Conservation (phyloP, 2,113 vertebrate species). For the Daubentonia madagascariensis region DNA sequence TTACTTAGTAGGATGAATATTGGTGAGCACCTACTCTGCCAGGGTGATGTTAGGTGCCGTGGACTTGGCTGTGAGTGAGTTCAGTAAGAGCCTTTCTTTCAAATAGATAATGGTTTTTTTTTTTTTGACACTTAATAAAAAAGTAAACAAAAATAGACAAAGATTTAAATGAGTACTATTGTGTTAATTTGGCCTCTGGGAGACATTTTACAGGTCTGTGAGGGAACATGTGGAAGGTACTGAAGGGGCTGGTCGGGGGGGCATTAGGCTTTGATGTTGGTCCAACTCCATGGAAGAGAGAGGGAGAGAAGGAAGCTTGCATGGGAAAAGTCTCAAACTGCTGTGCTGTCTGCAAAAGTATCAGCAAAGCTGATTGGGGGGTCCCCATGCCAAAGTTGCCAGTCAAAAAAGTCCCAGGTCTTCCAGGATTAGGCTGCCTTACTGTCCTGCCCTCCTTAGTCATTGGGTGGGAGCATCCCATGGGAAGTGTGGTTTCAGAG, state of each 20-base stretch:
- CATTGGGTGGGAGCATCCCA: not conserved
- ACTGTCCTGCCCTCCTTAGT: not conserved
- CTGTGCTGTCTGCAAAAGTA: not conserved
- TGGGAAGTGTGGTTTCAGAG: not conserved
- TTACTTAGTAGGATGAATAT: not conserved
- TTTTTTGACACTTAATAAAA: not conserved
- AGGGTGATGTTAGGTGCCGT: too few relatives aligned
- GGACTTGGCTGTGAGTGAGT: not conserved
- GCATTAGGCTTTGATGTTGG: not conserved
- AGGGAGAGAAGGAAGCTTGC: not conserved
- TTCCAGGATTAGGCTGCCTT: not conserved
- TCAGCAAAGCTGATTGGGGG: not conserved
- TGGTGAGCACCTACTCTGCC: not conserved
- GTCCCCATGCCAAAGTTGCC: not conserved
- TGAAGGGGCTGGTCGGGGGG: not conserved
- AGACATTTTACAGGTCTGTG: not conserved
- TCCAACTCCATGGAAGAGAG: not conserved
- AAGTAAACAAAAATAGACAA: not conserved
- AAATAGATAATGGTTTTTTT: not conserved
- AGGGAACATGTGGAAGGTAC: not conserved
- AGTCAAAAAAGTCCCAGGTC: not conserved
- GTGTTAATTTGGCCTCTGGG: not conserved
- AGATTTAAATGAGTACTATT: not conserved
- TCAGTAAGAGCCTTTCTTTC: not conserved
- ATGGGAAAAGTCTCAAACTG: not conserved